phyloP scores from a whole-genome alignment of 2,888 invertebrate species.

The Bombylius discolor region DNA sequence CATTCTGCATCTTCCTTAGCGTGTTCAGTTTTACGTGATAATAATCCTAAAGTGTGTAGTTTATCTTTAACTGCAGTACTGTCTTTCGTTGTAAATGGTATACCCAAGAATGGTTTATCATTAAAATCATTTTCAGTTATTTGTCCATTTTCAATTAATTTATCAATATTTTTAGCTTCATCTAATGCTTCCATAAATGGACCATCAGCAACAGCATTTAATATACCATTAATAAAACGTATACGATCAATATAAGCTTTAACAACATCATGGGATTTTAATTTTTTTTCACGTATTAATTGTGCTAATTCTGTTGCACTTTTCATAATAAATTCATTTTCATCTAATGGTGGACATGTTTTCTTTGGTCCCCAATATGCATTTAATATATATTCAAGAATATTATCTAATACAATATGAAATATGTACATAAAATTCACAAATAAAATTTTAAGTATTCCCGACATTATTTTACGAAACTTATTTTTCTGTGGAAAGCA shows the following conservation, averaged over 20 bases:
- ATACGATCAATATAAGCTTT: constrained; percentile 64
- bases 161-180: constrained; percentile 64
- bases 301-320: constrained; percentile 55
- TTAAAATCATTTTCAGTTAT: constrained; percentile 49
- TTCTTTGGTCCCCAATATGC: constrained; percentile 26
- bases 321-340: constrained; percentile 36
- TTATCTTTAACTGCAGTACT: constrained; percentile 66
- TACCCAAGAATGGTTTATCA: constrained; percentile 68
- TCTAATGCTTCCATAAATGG: constrained; percentile 63
- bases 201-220: constrained; percentile 76
- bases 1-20: constrained; percentile 67
- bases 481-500: not conserved
- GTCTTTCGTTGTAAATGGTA: constrained; percentile 89
- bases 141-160: constrained; percentile 44
- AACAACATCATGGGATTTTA: constrained; percentile 58
- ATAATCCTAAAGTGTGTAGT: constrained; percentile 54
- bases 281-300: constrained; percentile 49
- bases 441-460: constrained; percentile 1
- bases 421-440: constrained; percentile 9
- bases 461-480: constrained; percentile 3
- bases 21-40: constrained; percentile 45
- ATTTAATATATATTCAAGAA: constrained; percentile 26
- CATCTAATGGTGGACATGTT: constrained; percentile 21
- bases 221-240: constrained; percentile 49
- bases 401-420: constrained; percentile 24